Evolutionary conservation across 2,797 vertebrate species (phyloP).

Genomic region (Squalus acanthias): DNA sequence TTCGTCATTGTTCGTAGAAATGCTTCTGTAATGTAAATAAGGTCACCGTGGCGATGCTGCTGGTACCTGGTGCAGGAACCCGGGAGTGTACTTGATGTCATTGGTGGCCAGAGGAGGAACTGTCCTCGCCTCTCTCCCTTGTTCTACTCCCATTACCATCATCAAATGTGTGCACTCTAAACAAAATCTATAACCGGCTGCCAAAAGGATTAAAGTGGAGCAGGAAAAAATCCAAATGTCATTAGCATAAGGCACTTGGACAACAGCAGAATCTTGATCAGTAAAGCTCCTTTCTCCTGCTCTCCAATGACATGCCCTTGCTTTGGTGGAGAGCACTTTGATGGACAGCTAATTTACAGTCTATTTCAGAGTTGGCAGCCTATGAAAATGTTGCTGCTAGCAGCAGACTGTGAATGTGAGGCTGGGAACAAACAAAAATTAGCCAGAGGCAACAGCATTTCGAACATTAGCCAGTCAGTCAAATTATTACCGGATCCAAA

Average conservation of each 20-base stretch:
- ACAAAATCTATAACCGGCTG: background rate
- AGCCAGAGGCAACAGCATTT: constrained; percentile 33
- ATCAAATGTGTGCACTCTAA: background rate
- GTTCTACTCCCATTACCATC: background rate
- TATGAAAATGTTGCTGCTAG: constrained; percentile 39
- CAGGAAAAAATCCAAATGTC: background rate
- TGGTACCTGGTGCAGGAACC: background rate
- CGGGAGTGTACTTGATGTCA: background rate
- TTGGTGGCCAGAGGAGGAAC: background rate
- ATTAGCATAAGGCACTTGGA: constrained; percentile 14
- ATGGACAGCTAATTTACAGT: constrained; percentile 40
- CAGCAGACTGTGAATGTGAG: constrained; percentile 11
- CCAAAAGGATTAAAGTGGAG: background rate
- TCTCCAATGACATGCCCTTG: constrained; percentile 28
- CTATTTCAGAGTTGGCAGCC: constrained; percentile 39
- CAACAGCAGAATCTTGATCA: background rate
- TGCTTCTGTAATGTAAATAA: background rate
- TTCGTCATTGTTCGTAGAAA: background rate
- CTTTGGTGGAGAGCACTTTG: constrained; percentile 6
- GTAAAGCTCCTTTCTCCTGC: background rate
- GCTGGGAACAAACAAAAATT: constrained; percentile 31
- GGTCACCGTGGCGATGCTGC: background rate
- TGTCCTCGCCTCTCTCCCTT: background rate
- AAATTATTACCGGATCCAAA: constrained; percentile 14
- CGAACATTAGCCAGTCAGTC: constrained; percentile 29